Conservation (phyloP, 2,113 vertebrate genomes). For the Gymnorhina tibicen region DNA sequence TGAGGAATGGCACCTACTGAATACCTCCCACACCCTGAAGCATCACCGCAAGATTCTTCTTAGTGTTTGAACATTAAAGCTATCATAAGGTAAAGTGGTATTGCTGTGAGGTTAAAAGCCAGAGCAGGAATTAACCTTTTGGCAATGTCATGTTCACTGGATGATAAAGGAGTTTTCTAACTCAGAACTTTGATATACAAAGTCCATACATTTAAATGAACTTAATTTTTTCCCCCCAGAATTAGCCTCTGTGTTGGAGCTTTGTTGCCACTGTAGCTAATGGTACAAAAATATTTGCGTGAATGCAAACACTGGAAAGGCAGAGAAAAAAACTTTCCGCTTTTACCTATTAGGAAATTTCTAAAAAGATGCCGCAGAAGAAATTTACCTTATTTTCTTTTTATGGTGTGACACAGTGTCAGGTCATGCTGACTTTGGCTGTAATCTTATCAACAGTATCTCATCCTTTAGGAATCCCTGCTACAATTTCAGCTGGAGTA, state of each 20-base stretch:
- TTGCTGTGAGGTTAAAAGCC: not conserved
- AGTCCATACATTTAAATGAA: not conserved
- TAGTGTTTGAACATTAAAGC: not conserved
- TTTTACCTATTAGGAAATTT: not conserved
- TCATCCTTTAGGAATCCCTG: slow-evolving; percentile 10
- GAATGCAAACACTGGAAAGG: not conserved
- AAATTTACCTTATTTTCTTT: not conserved
- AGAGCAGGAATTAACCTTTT: not conserved
- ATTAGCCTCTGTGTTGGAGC: not conserved
- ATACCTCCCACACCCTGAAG: not conserved
- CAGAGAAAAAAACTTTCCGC: not conserved
- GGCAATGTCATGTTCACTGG: not conserved
- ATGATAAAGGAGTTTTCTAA: not conserved
- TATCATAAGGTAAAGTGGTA: not conserved
- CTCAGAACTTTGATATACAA: not conserved
- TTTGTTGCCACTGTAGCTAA: not conserved
- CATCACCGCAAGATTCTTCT: not conserved
- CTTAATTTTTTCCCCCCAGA: accelerated
- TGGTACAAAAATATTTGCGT: not conserved
- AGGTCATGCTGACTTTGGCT: not conserved
- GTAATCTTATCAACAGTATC: not conserved
- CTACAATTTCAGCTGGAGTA: not conserved
- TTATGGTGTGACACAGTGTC: not conserved
- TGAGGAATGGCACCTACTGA: not conserved
- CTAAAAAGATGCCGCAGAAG: not conserved